Percentiles rank a stretch among this genome's conserved stretches.
These are phyloP conservation scores for Dasyornis broadbenti DNA, from an alignment of 2,113 vertebrate genomes.

Conservation along the genomic window DNA sequence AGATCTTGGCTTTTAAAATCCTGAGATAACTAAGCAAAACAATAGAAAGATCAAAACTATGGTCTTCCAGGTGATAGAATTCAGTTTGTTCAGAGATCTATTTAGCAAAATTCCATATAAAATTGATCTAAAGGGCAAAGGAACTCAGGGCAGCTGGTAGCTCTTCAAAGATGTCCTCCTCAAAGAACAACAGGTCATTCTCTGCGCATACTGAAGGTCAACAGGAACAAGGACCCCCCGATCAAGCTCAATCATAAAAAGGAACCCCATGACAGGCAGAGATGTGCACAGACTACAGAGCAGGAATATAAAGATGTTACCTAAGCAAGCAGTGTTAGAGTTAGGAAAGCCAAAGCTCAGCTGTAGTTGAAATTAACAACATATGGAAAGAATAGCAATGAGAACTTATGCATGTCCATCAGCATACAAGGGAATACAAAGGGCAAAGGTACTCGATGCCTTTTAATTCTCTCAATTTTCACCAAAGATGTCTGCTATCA, in stretches of 20 bases:
- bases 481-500: not conserved
- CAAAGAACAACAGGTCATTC: not conserved
- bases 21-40: not conserved
- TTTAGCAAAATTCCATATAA: not conserved
- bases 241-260: accelerated
- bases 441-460: not conserved
- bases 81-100: not conserved
- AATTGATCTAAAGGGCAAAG: not conserved
- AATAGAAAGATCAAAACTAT: not conserved
- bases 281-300: not conserved
- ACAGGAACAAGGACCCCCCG: not conserved
- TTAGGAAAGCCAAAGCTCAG: not conserved
- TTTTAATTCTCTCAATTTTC: not conserved
- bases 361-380: not conserved
- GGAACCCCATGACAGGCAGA: not conserved
- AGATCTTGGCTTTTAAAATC: not conserved
- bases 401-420: not conserved
- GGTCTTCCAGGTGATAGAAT: not conserved
- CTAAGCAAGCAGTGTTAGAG: not conserved
- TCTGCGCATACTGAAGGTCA: not conserved
- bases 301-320: not conserved
- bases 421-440: not conserved
- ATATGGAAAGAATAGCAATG: not conserved
- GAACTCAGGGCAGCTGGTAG: not conserved
- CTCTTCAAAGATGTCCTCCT: not conserved